Percentiles rank a stretch among this genome's conserved stretches.
Conservation (phyloP, 2,113 vertebrate genomes). For the Columbina picui region DNA sequence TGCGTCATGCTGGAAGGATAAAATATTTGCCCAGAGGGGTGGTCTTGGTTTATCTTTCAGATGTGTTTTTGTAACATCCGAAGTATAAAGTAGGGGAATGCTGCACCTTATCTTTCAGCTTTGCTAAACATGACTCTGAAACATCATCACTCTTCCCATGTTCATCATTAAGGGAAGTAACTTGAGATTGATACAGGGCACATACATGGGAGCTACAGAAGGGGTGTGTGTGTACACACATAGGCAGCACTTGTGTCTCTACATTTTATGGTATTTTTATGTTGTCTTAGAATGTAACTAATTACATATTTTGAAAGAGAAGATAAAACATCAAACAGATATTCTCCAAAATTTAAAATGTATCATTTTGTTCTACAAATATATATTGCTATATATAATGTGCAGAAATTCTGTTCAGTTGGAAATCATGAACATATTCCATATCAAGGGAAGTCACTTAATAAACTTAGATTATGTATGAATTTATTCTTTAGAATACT, state of each 20-base stretch:
- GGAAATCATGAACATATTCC: background rate
- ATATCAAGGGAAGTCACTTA: background rate
- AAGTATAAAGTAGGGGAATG: background rate
- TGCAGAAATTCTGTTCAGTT: background rate
- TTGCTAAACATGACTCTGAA: background rate
- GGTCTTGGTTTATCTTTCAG: background rate
- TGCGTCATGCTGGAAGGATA: background rate
- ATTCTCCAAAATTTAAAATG: background rate
- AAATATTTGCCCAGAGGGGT: background rate
- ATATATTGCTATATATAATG: background rate
- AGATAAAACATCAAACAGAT: background rate
- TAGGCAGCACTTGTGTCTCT: background rate
- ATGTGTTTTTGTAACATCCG: background rate
- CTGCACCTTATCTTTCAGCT: background rate
- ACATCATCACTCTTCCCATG: background rate
- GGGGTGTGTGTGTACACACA: background rate
- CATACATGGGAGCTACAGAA: background rate
- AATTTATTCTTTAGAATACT: background rate
- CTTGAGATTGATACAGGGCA: background rate
- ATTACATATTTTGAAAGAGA: background rate
- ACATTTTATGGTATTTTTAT: background rate
- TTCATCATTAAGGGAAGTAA: background rate
- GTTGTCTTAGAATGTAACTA: background rate
- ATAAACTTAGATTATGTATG: background rate
- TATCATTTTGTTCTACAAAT: background rate